phyloP scores from a whole-genome alignment of 37 sponge, comb jelly and placozoan species.

The Amphimedon queenslandica region DNA sequence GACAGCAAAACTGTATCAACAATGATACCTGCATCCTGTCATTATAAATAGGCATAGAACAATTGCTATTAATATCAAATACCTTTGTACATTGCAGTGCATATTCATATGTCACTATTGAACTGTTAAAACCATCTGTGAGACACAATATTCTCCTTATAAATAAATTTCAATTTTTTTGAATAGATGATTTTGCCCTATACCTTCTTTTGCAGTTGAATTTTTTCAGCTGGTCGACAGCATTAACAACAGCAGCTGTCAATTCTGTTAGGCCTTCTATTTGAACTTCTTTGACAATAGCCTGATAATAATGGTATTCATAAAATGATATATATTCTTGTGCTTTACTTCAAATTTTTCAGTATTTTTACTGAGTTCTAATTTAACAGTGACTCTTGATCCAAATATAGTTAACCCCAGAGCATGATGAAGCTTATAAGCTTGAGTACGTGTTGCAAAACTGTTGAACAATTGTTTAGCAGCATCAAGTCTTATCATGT shows the following conservation, averaged over 20 bases:
- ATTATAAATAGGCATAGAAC: no score
- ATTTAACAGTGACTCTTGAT: neutral
- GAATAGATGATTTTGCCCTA: neutral
- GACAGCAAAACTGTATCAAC: constrained; percentile 18
- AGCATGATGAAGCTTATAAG: constrained; percentile 1
- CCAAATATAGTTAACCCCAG: constrained; percentile 7
- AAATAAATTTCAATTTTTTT: no score
- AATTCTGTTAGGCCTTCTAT: neutral
- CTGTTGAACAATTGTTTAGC: constrained; percentile 8
- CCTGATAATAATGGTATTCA: no score
- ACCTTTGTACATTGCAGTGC: no score
- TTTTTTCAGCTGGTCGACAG: constrained; percentile 4
- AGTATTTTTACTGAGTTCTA: neutral
- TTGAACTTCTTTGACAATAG: neutral
- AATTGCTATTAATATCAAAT: no score
- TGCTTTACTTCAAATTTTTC: constrained; percentile 6
- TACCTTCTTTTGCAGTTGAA: constrained; percentile 12
- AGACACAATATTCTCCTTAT: constrained; percentile 17
- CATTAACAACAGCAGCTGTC: constrained; percentile 7
- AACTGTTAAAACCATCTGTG: constrained; percentile 9
- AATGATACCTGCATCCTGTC: neutral
- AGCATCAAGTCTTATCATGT: neutral
- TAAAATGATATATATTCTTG: neutral
- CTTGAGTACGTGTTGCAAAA: constrained; percentile 2
- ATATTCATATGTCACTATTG: neutral